Conservation (phyloP, 2,113 vertebrate species). For the Dasyurus viverrinus region DNA sequence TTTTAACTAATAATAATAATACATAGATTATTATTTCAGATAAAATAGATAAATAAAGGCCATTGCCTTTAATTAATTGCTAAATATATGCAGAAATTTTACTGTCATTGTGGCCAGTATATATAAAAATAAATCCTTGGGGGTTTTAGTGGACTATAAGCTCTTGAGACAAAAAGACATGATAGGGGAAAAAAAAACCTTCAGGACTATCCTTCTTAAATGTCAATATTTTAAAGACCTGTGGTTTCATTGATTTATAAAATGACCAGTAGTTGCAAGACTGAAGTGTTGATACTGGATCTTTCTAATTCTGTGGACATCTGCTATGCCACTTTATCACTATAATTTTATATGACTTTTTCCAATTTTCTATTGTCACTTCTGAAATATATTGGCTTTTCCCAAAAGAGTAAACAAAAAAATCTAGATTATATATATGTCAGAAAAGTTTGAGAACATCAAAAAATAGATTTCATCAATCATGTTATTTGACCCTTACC, state of each 20-base stretch:
- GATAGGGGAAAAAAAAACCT: neutral
- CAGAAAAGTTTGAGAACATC: neutral
- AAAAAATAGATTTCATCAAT: neutral
- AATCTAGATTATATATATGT: neutral
- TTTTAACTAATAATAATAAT: constrained; percentile 18
- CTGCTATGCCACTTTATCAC: neutral
- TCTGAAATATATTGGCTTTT: neutral
- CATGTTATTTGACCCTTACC: neutral
- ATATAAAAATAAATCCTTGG: neutral
- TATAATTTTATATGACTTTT: neutral
- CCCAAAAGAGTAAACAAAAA: neutral
- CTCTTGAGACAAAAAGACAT: neutral
- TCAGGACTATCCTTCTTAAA: neutral
- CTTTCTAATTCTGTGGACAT: neutral
- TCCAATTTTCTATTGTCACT: neutral
- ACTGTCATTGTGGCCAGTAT: constrained; percentile 3
- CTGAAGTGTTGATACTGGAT: neutral
- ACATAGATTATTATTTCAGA: neutral
- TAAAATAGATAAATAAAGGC: too few species aligned
- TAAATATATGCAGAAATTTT: neutral
- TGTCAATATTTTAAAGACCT: neutral
- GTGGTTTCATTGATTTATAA: neutral
- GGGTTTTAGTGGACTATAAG: neutral
- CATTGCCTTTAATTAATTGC: constrained; percentile 23
- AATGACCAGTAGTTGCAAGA: neutral